Evolutionary conservation across 2,797 vertebrate genomes (phyloP).

Genomic region (Smutsia temminckii): DNA sequence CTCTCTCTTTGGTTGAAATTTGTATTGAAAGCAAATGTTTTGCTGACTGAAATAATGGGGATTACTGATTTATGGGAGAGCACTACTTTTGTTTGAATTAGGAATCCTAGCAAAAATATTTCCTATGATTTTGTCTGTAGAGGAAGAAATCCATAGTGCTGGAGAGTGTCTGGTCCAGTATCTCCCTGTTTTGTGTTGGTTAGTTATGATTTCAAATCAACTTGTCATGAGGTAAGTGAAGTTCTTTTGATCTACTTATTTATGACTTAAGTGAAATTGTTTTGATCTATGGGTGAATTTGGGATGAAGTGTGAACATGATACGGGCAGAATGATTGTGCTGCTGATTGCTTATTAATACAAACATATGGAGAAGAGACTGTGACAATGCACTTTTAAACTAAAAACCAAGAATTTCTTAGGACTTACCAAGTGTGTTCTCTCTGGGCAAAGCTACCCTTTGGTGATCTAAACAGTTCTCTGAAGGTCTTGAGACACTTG

Average conservation of each 20-base stretch:
- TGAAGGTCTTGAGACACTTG: neutral
- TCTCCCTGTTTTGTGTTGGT: neutral
- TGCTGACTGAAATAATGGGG: neutral
- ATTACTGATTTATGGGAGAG: neutral
- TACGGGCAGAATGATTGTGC: neutral
- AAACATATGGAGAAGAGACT: neutral
- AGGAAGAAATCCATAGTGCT: neutral
- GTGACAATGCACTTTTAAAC: neutral
- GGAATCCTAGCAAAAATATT: neutral
- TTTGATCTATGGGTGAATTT: neutral
- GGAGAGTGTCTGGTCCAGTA: neutral
- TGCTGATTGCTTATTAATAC: neutral
- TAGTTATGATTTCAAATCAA: neutral
- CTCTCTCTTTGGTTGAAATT: neutral
- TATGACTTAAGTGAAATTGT: neutral
- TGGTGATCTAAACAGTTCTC: neutral
- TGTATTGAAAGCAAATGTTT: neutral
- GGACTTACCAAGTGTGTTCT: neutral
- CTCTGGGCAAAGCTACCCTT: neutral
- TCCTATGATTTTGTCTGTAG: neutral
- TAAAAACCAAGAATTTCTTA: neutral
- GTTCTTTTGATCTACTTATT: neutral
- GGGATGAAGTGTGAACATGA: neutral
- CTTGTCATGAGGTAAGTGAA: too few relatives aligned
- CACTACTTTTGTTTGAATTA: neutral